Percentiles rank a stretch among this genome's conserved stretches.
Evolutionary conservation across 2,797 vertebrate species (phyloP).

Genomic region (Sebastes diaconus): DNA sequence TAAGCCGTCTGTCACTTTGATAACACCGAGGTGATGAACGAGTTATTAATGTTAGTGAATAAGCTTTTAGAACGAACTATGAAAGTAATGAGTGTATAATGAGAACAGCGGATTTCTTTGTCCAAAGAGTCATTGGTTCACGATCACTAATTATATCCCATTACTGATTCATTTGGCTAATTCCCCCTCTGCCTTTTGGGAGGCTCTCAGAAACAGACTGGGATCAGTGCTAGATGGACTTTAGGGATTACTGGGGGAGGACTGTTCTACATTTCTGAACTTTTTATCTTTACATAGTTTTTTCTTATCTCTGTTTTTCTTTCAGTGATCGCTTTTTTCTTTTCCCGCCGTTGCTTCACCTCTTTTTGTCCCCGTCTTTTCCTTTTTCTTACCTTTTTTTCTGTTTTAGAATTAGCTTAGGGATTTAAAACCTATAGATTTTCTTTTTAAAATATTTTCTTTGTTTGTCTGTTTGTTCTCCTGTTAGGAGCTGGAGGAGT

Average conservation of each 20-base stretch:
- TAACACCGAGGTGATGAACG: background rate
- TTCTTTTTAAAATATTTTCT: background rate
- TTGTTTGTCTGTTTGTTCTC: background rate
- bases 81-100: slow-evolving; percentile 11
- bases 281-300: background rate
- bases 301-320: background rate
- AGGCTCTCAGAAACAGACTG: background rate
- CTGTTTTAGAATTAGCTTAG: background rate
- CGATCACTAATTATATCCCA: slow-evolving; percentile 2
- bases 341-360: background rate
- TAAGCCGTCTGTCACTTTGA: background rate
- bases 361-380: background rate
- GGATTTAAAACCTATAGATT: background rate
- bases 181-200: background rate
- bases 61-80: background rate
- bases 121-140: background rate
- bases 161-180: slow-evolving; percentile 1
- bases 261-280: background rate
- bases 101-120: background rate
- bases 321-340: background rate
- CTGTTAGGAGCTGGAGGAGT: slow-evolving; percentile 87
- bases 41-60: background rate
- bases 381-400: background rate
- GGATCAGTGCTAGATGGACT: background rate
- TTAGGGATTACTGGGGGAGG: background rate